These are phyloP conservation scores for Lophotis ruficrista DNA, from an alignment of 2,113 vertebrate genomes.

Conservation along the genomic window DNA sequence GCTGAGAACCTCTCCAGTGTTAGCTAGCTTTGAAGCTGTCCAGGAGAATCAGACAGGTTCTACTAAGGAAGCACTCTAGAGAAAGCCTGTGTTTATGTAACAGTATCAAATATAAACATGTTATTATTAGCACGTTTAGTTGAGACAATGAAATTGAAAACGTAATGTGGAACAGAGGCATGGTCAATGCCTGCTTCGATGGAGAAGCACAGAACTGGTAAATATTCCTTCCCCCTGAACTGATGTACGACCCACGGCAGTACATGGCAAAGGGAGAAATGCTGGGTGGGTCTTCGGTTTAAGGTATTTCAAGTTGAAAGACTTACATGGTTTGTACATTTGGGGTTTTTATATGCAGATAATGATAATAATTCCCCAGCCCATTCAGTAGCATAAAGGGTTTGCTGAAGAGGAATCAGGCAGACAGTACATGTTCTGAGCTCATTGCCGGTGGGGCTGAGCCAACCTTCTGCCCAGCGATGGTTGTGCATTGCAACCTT, in stretches of 20 bases:
- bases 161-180: neutral
- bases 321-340: neutral
- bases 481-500: neutral
- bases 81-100: neutral
- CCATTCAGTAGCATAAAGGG: neutral
- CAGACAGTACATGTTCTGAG: neutral
- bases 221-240: too few species aligned
- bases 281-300: neutral
- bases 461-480: accelerated
- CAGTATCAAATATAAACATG: neutral
- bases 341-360: neutral
- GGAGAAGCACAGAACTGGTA: neutral
- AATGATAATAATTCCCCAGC: neutral
- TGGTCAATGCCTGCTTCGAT: neutral
- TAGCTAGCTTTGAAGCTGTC: neutral
- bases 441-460: neutral
- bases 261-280: neutral
- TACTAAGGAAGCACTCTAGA: neutral
- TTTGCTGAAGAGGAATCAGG: neutral
- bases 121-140: neutral
- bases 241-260: too few species aligned
- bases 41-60: neutral
- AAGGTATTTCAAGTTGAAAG: neutral
- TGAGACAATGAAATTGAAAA: neutral
- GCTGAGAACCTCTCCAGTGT: neutral